These are phyloP conservation scores for Penaeus monodon DNA, from an alignment of 2,888 invertebrate genomes.

Conservation along the genomic window DNA sequence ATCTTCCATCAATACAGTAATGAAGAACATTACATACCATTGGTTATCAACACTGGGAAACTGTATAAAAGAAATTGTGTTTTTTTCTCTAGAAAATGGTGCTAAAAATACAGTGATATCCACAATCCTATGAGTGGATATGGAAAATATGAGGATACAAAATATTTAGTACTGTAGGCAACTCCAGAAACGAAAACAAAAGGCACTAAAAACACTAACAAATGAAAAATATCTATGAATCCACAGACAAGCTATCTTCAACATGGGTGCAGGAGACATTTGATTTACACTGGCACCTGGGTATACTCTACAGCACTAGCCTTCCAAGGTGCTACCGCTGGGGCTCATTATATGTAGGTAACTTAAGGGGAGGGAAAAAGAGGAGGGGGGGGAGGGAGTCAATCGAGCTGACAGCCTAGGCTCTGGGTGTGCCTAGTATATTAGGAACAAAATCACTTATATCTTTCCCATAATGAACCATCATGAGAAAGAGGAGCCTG, in stretches of 20 bases:
- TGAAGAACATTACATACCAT: background rate
- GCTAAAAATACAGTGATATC: constrained; percentile 16
- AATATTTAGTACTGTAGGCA: constrained; percentile 19
- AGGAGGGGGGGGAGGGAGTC: no score
- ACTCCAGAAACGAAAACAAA: constrained; percentile 17
- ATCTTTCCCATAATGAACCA: no score
- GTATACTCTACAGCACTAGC: background rate
- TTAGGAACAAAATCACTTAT: no score
- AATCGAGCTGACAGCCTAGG: no score
- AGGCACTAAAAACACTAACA: constrained; percentile 23
- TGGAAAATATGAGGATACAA: constrained; percentile 28
- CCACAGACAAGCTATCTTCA: constrained; percentile 26
- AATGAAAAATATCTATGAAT: constrained; percentile 25
- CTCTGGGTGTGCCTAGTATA: no score
- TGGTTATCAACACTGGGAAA: constrained; percentile 1
- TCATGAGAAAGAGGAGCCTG: no score
- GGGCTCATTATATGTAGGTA: no score
- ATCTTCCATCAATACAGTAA: constrained; percentile 24
- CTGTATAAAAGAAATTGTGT: constrained; percentile 19
- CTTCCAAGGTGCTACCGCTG: background rate
- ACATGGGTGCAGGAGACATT: constrained; percentile 22
- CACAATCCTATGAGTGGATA: constrained; percentile 21
- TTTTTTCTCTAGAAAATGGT: constrained; percentile 6
- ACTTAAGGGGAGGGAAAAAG: background rate
- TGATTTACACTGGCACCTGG: constrained; percentile 22